Evolutionary conservation across 2,888 invertebrate genomes (phyloP).

Genomic region (Torymus texanus): DNA sequence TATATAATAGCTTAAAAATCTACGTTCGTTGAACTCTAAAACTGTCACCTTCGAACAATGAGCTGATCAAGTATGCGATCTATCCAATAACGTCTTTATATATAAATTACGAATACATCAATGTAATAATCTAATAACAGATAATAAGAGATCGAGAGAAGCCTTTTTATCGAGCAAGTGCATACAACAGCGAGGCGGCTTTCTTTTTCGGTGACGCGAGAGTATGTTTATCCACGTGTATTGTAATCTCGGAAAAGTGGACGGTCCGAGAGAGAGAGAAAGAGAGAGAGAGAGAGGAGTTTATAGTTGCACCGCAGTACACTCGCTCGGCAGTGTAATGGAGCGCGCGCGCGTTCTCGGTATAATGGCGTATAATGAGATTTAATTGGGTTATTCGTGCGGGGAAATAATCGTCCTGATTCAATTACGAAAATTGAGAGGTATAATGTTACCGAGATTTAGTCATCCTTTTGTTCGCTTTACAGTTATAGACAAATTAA

Average conservation of each 20-base stretch:
- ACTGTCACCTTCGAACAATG: too few relatives aligned
- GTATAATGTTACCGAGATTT: slow-evolving; percentile 3
- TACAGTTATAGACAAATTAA: slow-evolving; percentile 6
- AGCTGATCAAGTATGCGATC: too few relatives aligned
- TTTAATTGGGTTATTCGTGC: slow-evolving; percentile 35
- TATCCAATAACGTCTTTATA: too few relatives aligned
- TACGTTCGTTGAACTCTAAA: too few relatives aligned
- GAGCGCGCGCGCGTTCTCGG: background rate
- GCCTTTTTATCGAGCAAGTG: too few relatives aligned
- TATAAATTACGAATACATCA: too few relatives aligned
- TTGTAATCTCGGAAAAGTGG: slow-evolving; percentile 12
- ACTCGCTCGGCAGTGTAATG: background rate
- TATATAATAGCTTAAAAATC: too few relatives aligned
- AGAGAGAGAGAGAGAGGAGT: too few relatives aligned
- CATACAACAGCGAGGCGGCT: too few relatives aligned
- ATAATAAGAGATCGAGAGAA: too few relatives aligned
- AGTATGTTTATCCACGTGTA: background rate
- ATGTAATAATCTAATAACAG: too few relatives aligned
- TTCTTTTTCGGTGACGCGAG: background rate
- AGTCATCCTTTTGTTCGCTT: slow-evolving; percentile 10
- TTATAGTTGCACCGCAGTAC: background rate
- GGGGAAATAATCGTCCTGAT: slow-evolving; percentile 14
- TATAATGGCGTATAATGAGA: slow-evolving; percentile 31
- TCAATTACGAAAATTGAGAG: slow-evolving; percentile 43
- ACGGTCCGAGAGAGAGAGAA: too few relatives aligned